Evolutionary conservation across 2,888 invertebrate species (phyloP).

Genomic region (Hipparchia sbordonii): DNA sequence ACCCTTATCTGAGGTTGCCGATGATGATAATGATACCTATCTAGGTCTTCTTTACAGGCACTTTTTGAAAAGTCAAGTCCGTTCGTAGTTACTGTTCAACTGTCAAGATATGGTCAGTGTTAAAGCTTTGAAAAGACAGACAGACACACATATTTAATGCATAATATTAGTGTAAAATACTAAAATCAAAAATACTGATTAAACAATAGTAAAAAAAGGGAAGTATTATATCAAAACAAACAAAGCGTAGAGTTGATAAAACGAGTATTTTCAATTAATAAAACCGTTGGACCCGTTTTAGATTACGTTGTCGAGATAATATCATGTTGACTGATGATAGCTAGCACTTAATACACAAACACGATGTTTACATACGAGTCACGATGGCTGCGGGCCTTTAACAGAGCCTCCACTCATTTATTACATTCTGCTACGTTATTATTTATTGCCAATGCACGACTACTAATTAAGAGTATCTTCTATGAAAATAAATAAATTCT

Average conservation of each 20-base stretch:
- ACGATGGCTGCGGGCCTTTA: slow-evolving; percentile 22
- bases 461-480: not conserved
- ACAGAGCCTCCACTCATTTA: not conserved
- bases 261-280: slow-evolving; percentile 15
- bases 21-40: no score
- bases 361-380: slow-evolving; percentile 26
- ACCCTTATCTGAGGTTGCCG: no score
- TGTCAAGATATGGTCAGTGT: no score
- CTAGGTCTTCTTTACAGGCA: no score
- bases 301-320: slow-evolving; percentile 28
- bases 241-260: not conserved
- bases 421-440: not conserved
- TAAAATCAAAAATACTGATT: not conserved
- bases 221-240: slow-evolving; percentile 6
- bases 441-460: not conserved
- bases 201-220: not conserved
- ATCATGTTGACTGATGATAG: slow-evolving; percentile 29
- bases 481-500: no score
- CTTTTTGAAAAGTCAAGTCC: no score
- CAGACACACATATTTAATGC: no score
- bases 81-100: no score
- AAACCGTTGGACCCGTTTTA: slow-evolving; percentile 13
- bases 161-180: no score
- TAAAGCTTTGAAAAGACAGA: no score
- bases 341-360: slow-evolving; percentile 29